A percentile compares a stretch with the other conserved stretches of the same genome.
These are phyloP conservation scores for Xyrauchen texanus DNA, from an alignment of 2,113 vertebrate species.

Conservation along the genomic window DNA sequence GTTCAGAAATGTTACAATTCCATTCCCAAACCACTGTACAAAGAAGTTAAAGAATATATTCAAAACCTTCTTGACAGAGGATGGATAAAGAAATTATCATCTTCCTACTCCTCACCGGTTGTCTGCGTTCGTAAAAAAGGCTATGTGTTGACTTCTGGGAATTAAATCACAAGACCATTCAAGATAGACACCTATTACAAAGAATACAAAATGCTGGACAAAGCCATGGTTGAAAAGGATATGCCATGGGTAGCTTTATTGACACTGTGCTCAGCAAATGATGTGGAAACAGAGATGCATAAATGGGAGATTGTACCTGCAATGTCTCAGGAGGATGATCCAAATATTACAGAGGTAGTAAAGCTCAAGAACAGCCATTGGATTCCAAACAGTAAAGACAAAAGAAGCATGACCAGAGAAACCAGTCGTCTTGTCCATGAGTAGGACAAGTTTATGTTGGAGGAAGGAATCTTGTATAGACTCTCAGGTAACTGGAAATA, in stretches of 20 bases:
- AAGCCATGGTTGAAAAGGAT: background rate
- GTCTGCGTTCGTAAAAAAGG: slow-evolving; percentile 40
- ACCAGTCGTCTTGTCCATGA: background rate
- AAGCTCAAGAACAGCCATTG: background rate
- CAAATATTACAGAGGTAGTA: background rate
- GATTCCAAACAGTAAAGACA: background rate
- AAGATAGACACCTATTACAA: background rate
- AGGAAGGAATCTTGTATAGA: slow-evolving; percentile 13
- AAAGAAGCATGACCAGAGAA: background rate
- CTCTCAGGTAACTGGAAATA: background rate
- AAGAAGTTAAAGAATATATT: slow-evolving; percentile 36
- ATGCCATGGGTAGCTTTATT: background rate
- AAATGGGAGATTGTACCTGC: background rate
- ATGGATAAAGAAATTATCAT: slow-evolving; percentile 38
- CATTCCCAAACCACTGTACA: slow-evolving; percentile 40
- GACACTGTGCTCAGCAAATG: background rate
- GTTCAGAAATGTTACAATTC: slow-evolving; percentile 45
- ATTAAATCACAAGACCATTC: background rate
- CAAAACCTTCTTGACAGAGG: slow-evolving; percentile 29
- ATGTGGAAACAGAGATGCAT: background rate
- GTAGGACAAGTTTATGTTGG: background rate
- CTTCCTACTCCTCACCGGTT: slow-evolving; percentile 38
- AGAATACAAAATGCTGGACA: background rate
- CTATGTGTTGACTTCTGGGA: no score
- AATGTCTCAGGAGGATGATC: background rate